phyloP scores from a whole-genome alignment of 2,113 vertebrate genomes.

The Aptenodytes patagonicus region DNA sequence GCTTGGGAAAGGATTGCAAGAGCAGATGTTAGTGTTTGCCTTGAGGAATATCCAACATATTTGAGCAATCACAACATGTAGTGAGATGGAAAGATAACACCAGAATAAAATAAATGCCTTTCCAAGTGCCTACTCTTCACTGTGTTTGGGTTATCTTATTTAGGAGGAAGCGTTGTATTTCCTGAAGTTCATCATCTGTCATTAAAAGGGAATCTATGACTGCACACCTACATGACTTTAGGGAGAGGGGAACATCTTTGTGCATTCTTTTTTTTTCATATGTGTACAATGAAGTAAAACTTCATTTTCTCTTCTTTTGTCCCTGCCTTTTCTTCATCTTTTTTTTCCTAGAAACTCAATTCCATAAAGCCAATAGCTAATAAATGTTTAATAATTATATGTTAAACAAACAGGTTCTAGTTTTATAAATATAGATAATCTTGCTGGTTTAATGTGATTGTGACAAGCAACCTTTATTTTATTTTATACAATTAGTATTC shows the following conservation, averaged over 20 bases:
- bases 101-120: constrained; percentile 1
- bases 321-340: accelerated
- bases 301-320: not conserved
- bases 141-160: not conserved
- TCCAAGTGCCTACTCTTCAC: not conserved
- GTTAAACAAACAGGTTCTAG: not conserved
- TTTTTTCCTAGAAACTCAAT: not conserved
- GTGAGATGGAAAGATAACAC: not conserved
- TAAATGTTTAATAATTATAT: not conserved
- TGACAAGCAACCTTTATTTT: not conserved
- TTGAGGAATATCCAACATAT: constrained; percentile 29
- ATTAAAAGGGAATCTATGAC: not conserved
- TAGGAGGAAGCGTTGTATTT: not conserved
- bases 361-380: not conserved
- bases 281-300: not conserved
- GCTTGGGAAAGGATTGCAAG: constrained; percentile 4
- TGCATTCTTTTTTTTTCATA: not conserved
- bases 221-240: not conserved
- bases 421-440: not conserved
- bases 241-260: not conserved
- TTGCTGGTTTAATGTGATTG: not conserved
- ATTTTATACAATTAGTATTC: constrained; percentile 75
- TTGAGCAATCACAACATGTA: constrained; percentile 19
- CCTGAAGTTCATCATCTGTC: not conserved
- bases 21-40: constrained; percentile 34